Evolutionary conservation across 2,113 vertebrate genomes (phyloP).

Genomic region (Gallinago paraguaiae): DNA sequence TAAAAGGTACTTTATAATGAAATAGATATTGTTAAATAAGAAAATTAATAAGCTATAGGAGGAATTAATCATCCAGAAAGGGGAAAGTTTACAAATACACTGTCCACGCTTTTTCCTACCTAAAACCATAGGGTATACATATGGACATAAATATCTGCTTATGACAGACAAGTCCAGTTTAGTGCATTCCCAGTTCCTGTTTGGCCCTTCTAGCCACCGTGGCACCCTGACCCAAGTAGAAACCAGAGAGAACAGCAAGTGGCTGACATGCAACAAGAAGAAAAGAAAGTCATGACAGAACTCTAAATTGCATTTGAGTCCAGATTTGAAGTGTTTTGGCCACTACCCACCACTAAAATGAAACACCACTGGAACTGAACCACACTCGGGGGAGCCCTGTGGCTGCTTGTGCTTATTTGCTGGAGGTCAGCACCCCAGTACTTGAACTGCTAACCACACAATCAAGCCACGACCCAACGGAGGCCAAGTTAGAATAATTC

Average conservation of each 20-base stretch:
- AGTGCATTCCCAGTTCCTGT: neutral
- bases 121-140: neutral
- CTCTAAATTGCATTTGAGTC: neutral
- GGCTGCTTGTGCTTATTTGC: neutral
- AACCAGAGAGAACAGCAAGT: neutral
- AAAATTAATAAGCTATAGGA: neutral
- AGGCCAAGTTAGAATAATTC: rapidly evolving
- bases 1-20: neutral
- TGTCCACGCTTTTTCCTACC: neutral
- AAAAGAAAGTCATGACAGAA: neutral
- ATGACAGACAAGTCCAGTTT: neutral
- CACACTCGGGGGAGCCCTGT: neutral
- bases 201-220: neutral
- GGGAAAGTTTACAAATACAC: neutral
- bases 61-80: neutral
- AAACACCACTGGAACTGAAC: neutral
- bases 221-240: neutral
- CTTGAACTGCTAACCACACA: neutral
- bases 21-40: neutral
- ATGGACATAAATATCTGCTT: neutral
- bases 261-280: neutral
- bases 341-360: neutral
- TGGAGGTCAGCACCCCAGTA: neutral
- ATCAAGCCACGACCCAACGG: neutral
- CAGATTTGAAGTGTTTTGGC: neutral